Conservation (phyloP, 1,140 invertebrate species). For the Psilanteris sp. region DNA sequence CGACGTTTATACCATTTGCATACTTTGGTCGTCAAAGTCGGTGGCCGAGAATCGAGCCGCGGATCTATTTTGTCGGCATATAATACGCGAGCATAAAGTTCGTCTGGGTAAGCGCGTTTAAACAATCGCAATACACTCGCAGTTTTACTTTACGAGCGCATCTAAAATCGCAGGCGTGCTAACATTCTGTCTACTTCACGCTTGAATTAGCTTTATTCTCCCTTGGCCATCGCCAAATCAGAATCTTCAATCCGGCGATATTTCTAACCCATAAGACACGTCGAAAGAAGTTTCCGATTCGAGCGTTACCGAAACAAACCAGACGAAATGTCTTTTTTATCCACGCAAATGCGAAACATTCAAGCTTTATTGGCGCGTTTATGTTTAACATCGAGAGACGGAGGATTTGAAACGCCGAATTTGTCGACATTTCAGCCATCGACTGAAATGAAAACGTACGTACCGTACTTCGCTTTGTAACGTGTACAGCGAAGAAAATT, state of each 20-base stretch:
- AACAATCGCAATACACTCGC: slow-evolving; percentile 38
- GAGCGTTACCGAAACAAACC: slow-evolving; percentile 9
- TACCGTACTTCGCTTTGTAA: slow-evolving; percentile 1
- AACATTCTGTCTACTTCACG: slow-evolving; percentile 43
- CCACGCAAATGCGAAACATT: slow-evolving; percentile 10
- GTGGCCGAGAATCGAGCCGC: slow-evolving; percentile 7
- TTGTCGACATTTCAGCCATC: slow-evolving; percentile 16
- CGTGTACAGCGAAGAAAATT: neutral
- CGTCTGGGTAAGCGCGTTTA: slow-evolving; percentile 27
- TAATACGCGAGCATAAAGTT: slow-evolving; percentile 15
- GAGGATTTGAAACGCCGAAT: neutral
- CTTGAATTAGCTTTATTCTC: slow-evolving; percentile 33
- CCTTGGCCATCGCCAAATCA: slow-evolving; percentile 27
- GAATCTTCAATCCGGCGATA: slow-evolving; percentile 24
- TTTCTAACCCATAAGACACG: slow-evolving; percentile 8
- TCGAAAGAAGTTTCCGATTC: slow-evolving; percentile 15
- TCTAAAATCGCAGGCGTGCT: slow-evolving; percentile 39
- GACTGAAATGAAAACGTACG: slow-evolving; percentile 6
- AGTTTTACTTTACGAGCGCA: slow-evolving; percentile 51
- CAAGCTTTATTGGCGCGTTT: slow-evolving; percentile 20
- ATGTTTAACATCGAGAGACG: slow-evolving; percentile 12
- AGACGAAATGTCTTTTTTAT: slow-evolving; percentile 20
- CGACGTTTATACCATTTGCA: slow-evolving; percentile 16
- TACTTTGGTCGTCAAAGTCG: slow-evolving; percentile 17
- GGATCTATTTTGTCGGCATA: slow-evolving; percentile 1